A percentile compares a stretch with the other conserved stretches of the same genome.
Evolutionary conservation across 2,797 vertebrate genomes (phyloP).

Genomic region (Spea hammondii): DNA sequence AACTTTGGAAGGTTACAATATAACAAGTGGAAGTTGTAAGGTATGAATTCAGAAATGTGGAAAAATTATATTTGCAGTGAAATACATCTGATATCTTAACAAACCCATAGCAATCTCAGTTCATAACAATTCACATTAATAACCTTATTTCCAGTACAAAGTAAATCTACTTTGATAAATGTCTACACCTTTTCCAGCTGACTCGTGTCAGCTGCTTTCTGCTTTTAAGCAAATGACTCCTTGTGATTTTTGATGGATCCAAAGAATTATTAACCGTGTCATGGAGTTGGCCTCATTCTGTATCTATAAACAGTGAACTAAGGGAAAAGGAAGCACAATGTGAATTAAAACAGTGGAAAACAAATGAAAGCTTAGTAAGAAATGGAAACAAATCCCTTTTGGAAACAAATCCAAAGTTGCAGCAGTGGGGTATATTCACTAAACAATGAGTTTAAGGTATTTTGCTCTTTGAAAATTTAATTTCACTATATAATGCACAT

Average conservation of each 20-base stretch:
- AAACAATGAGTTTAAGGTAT: no score
- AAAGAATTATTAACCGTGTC: constrained; percentile 30
- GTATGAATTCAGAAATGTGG: constrained; percentile 27
- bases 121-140: constrained; percentile 45
- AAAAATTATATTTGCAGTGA: constrained; percentile 36
- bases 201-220: constrained; percentile 35
- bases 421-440: no score
- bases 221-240: constrained; percentile 39
- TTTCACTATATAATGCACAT: no score
- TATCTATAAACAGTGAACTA: constrained; percentile 10
- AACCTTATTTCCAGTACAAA: constrained; percentile 38
- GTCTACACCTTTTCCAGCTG: constrained; percentile 40
- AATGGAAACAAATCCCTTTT: not conserved
- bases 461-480: no score
- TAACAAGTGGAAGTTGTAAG: constrained; percentile 3
- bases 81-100: constrained; percentile 46
- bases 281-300: constrained; percentile 21
- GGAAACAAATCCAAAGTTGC: no score
- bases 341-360: not conserved
- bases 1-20: not conserved
- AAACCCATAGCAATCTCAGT: constrained; percentile 20
- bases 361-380: not conserved
- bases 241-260: constrained; percentile 28
- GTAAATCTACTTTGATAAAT: constrained; percentile 49
- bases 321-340: constrained; percentile 13